Evolutionary conservation across 1,140 invertebrate species (phyloP).

Genomic region (Centruroides vittatus): DNA sequence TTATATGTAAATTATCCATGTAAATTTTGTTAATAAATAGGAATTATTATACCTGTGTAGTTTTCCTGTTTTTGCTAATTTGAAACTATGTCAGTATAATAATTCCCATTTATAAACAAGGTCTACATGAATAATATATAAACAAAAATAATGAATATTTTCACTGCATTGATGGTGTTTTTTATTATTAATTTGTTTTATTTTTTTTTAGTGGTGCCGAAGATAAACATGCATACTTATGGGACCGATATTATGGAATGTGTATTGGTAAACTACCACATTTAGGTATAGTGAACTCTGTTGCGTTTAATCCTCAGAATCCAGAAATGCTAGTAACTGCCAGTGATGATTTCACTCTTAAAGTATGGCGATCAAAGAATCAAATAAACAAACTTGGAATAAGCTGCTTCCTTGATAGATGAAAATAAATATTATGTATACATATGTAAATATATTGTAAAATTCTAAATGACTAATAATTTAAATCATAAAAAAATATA

Average conservation of each 20-base stretch:
- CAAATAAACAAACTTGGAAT: conserved; percentile 10
- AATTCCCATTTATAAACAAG: too few species aligned
- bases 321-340: conserved; percentile 72
- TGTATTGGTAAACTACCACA: conserved; percentile 63
- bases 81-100: too few species aligned
- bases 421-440: too few species aligned
- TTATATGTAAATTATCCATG: not conserved
- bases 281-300: conserved; percentile 68
- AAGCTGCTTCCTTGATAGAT: not conserved
- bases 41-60: not conserved
- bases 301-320: conserved; percentile 70
- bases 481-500: too few species aligned
- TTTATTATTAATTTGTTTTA: not conserved
- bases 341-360: conserved; percentile 68
- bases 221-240: conserved; percentile 68
- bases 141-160: too few species aligned
- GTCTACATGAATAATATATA: too few species aligned
- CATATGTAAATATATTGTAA: too few species aligned
- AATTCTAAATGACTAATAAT: too few species aligned
- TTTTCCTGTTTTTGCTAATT: not conserved
- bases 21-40: not conserved
- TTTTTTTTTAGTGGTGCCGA: conserved; percentile 54
- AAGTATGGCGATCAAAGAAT: conserved; percentile 40
- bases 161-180: not conserved
- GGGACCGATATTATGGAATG: conserved; percentile 72